Evolutionary conservation across 2,113 vertebrate genomes (phyloP).

Genomic region (Pongo abelii): DNA sequence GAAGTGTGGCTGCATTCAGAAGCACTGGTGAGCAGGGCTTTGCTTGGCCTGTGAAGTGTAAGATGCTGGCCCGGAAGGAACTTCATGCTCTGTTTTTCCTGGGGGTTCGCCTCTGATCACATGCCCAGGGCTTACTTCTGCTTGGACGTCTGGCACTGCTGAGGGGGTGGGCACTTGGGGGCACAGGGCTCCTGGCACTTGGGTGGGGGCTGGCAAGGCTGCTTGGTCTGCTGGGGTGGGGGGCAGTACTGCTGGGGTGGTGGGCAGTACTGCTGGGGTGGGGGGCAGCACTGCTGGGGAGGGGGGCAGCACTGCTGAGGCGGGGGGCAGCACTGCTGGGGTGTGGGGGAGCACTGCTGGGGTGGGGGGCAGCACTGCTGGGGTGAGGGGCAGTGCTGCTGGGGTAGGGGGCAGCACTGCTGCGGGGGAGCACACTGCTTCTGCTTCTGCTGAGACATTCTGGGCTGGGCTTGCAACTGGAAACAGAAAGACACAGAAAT

Average conservation of each 20-base stretch:
- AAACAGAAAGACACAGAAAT: conserved; percentile 20
- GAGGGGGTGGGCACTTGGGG: background rate
- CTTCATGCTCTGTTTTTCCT: background rate
- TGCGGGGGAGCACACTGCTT: conserved; percentile 46
- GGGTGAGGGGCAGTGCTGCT: background rate
- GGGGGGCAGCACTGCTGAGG: background rate
- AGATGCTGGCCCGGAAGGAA: background rate
- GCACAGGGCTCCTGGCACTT: background rate
- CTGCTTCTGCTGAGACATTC: conserved; percentile 76
- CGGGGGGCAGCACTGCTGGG: background rate
- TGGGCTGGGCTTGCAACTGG: conserved; percentile 16
- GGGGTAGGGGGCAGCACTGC: background rate
- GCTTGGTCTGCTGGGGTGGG: background rate
- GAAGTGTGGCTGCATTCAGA: background rate
- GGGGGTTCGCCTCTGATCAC: background rate
- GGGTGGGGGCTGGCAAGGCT: background rate
- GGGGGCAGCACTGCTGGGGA: background rate
- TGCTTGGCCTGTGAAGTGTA: no score
- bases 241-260: background rate
- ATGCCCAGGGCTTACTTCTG: conserved; percentile 25
- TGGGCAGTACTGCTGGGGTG: conserved; percentile 21
- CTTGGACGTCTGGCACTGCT: conserved; percentile 55
- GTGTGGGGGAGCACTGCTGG: background rate
- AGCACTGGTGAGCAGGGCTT: background rate
- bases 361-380: conserved; percentile 10